phyloP scores from a whole-genome alignment of 2,113 vertebrate species.

The Pteronura brasiliensis region DNA sequence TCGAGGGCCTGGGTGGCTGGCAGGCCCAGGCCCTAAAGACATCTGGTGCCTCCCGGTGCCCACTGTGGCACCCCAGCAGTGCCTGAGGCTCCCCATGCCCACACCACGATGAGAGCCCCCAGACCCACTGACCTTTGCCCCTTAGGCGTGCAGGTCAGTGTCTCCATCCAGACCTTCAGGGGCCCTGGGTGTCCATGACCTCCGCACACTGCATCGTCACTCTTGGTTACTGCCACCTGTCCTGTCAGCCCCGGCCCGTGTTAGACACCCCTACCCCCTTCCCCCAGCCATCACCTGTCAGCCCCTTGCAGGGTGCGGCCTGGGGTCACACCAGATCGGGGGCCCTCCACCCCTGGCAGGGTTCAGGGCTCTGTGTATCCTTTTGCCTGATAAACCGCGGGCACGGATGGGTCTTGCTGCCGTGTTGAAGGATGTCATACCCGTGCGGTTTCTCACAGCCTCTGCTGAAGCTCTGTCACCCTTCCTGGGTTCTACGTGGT shows the following conservation, averaged over 20 bases:
- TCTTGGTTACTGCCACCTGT: no score
- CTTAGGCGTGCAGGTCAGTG: background rate
- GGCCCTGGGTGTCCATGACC: accelerated
- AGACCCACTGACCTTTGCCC: no score
- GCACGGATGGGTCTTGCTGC: accelerated
- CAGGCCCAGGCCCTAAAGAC: background rate
- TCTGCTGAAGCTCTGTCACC: accelerated
- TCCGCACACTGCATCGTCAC: accelerated
- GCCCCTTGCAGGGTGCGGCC: background rate
- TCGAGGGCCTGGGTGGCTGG: background rate
- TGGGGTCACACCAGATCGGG: background rate
- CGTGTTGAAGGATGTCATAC: accelerated
- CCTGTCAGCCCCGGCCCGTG: background rate
- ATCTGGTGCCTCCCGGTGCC: background rate
- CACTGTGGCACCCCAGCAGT: background rate
- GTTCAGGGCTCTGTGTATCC: accelerated
- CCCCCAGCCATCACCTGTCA: background rate
- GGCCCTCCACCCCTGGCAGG: background rate
- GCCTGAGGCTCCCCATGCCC: background rate
- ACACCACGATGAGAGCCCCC: accelerated
- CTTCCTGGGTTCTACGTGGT: accelerated
- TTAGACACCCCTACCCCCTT: no score
- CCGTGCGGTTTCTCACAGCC: accelerated
- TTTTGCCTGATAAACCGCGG: accelerated
- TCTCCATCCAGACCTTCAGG: accelerated